These are phyloP conservation scores for Steinernema khuongi DNA, from an alignment of 1,140 invertebrate genomes.

Conservation along the genomic window DNA sequence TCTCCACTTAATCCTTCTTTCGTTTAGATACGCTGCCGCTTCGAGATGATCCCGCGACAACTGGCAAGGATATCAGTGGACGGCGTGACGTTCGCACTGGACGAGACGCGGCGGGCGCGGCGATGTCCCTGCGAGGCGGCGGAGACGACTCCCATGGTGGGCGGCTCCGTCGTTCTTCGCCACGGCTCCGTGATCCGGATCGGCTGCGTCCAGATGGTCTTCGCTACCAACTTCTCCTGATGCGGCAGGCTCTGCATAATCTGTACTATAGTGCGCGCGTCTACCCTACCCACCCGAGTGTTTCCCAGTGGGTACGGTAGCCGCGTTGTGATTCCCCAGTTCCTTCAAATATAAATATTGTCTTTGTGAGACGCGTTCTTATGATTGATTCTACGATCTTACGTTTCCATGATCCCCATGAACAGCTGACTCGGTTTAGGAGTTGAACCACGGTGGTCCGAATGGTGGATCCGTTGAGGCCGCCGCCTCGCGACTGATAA, in stretches of 20 bases:
- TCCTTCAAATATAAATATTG: background rate
- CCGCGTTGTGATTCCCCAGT: background rate
- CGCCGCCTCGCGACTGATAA: too few relatives aligned
- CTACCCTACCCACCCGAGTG: background rate
- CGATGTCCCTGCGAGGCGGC: background rate
- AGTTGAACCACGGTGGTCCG: too few relatives aligned
- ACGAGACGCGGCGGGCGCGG: background rate
- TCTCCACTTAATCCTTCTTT: too few relatives aligned
- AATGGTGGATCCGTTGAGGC: too few relatives aligned
- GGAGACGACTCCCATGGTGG: slow-evolving; percentile 4
- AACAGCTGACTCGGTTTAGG: too few relatives aligned
- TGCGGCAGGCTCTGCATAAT: slow-evolving; percentile 9
- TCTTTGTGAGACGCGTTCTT: too few relatives aligned
- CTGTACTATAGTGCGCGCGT: background rate
- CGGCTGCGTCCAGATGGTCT: slow-evolving; percentile 29
- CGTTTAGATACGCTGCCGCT: slow-evolving; percentile 20
- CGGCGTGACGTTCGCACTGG: background rate
- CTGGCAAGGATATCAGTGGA: slow-evolving; percentile 12
- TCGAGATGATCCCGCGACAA: slow-evolving; percentile 21
- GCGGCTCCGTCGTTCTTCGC: slow-evolving; percentile 3
- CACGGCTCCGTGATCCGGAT: slow-evolving; percentile 31
- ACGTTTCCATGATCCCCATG: too few relatives aligned
- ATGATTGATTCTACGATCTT: too few relatives aligned
- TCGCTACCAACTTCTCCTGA: slow-evolving; percentile 30
- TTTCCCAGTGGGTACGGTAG: background rate